Evolutionary conservation across 2,888 invertebrate genomes (phyloP).

Genomic region (Plutella xylostella): DNA sequence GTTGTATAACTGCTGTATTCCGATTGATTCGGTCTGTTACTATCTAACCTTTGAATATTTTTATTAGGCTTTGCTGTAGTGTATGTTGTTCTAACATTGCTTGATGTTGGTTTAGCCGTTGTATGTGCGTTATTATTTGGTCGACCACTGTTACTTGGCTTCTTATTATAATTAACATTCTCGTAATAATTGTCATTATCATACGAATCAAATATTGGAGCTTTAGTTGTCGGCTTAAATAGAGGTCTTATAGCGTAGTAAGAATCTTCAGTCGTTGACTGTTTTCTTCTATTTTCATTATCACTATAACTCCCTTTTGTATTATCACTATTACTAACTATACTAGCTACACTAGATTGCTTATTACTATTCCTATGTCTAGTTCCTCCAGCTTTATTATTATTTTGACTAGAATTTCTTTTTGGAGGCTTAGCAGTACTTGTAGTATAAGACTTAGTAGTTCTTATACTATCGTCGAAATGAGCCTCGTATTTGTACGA

Average conservation of each 20-base stretch:
- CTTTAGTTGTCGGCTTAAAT: not conserved
- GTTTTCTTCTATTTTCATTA: not conserved
- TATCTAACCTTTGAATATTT: not conserved
- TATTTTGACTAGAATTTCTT: slow-evolving; percentile 4
- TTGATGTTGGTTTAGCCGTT: no score
- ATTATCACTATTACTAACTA: not conserved
- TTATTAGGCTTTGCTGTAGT: not conserved
- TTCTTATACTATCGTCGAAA: not conserved
- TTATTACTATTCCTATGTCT: not conserved
- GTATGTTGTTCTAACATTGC: not conserved
- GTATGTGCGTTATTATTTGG: no score
- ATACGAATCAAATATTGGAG: not conserved
- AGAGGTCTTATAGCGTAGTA: not conserved
- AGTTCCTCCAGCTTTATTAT: not conserved
- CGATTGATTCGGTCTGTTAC: not conserved
- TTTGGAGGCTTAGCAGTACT: not conserved
- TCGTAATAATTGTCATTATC: not conserved
- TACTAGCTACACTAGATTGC: not conserved
- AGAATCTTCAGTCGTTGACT: not conserved
- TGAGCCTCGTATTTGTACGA: not conserved
- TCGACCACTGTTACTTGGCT: no score
- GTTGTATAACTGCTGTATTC: not conserved
- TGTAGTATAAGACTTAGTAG: not conserved
- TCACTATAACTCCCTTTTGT: not conserved
- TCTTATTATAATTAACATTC: no score